These are phyloP conservation scores for Ornithoptera alexandrae DNA, from an alignment of 2,888 invertebrate genomes.

Conservation along the genomic window DNA sequence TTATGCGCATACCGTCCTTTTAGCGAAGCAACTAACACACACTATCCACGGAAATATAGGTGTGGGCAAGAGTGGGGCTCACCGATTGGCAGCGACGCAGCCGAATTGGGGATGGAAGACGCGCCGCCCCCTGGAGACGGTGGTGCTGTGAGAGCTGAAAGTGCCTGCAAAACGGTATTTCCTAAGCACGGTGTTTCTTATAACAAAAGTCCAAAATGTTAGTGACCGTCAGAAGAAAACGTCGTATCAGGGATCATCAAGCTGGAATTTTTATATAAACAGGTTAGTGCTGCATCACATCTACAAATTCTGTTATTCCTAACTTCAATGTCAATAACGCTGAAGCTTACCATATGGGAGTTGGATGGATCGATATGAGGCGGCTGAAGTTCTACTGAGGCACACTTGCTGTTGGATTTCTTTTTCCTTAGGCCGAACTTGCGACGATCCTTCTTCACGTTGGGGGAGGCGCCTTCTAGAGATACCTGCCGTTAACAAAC, in stretches of 20 bases:
- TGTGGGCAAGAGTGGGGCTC: constrained; percentile 36
- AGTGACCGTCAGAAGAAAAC: too few species aligned
- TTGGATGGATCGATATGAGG: constrained; percentile 60
- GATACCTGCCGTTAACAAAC: constrained; percentile 58
- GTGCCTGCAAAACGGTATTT: constrained; percentile 48
- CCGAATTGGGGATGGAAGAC: constrained; percentile 66
- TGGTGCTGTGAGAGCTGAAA: constrained; percentile 71
- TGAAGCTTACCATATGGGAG: constrained; percentile 61
- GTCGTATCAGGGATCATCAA: too few species aligned
- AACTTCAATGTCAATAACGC: not conserved
- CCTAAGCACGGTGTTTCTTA: too few species aligned
- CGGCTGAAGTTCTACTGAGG: constrained; percentile 79
- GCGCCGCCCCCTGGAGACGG: constrained; percentile 73
- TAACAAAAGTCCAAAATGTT: too few species aligned
- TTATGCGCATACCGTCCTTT: constrained; percentile 23
- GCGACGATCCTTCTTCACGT: constrained; percentile 84
- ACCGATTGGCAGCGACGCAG: constrained; percentile 75
- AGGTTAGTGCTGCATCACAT: too few species aligned
- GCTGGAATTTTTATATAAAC: too few species aligned
- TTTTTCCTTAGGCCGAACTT: constrained; percentile 85
- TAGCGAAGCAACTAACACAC: constrained; percentile 40
- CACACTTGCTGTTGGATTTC: constrained; percentile 81
- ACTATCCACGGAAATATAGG: not conserved
- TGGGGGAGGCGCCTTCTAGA: constrained; percentile 81
- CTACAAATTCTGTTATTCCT: too few species aligned